phyloP scores from a whole-genome alignment of 2,888 invertebrate species.

The Ectobius pallidus region DNA sequence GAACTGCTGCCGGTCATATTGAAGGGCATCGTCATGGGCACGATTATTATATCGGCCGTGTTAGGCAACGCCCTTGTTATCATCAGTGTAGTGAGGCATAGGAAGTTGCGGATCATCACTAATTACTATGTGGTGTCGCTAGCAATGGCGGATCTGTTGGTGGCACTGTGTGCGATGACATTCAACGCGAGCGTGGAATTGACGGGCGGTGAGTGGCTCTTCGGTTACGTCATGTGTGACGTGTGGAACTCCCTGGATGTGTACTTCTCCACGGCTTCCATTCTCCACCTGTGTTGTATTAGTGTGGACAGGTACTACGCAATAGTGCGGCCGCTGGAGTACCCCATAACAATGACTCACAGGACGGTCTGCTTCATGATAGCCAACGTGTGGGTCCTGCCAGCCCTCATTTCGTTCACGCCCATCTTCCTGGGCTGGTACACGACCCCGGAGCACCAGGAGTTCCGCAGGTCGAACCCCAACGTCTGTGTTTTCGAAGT shows the following conservation, averaged over 20 bases:
- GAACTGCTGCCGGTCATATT: conserved; percentile 28
- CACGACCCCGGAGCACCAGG: conserved; percentile 80
- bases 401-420: conserved; percentile 89
- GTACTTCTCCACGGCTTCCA: conserved; percentile 90
- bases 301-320: conserved; percentile 79
- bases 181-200: conserved; percentile 90
- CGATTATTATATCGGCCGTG: conserved; percentile 87
- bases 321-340: conserved; percentile 91
- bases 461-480: conserved; percentile 66
- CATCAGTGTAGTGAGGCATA: conserved; percentile 79
- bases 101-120: conserved; percentile 84
- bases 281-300: conserved; percentile 92
- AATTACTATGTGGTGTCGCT: conserved; percentile 96
- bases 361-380: conserved; percentile 81
- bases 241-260: conserved; percentile 95
- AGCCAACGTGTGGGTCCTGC: conserved; percentile 89
- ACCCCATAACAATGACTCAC: conserved; percentile 91
- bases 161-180: conserved; percentile 90
- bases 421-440: conserved; percentile 97
- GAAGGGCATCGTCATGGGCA: conserved; percentile 80
- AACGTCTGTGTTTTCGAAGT: conserved; percentile 84
- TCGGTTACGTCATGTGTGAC: conserved; percentile 90
- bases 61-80: conserved; percentile 93
- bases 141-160: conserved; percentile 92
- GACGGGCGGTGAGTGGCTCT: conserved; percentile 84